Conservation (phyloP, 2,888 invertebrate genomes). For the Vesta saturnalis region DNA sequence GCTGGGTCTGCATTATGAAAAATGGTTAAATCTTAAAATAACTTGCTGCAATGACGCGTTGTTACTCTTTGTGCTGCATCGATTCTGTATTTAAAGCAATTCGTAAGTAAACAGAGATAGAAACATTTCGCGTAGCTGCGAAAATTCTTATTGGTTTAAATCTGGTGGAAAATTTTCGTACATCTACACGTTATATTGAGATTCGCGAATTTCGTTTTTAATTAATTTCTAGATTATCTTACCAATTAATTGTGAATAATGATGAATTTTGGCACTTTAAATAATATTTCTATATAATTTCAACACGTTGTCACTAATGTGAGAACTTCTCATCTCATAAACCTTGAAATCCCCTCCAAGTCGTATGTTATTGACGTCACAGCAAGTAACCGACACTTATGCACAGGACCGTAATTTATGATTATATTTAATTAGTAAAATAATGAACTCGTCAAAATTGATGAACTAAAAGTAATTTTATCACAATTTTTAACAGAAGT, state of each 20-base stretch:
- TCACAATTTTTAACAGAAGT: too few species aligned
- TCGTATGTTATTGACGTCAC: constrained; percentile 15
- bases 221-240: neutral
- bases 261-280: neutral
- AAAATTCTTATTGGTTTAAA: constrained; percentile 24
- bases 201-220: too few species aligned
- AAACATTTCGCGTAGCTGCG: constrained; percentile 21
- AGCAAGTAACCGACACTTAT: neutral
- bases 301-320: constrained; percentile 23
- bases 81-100: constrained; percentile 28
- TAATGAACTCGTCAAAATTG: too few species aligned
- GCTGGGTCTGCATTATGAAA: constrained; percentile 57
- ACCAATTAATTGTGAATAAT: neutral
- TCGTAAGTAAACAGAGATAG: constrained; percentile 20
- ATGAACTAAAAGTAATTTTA: too few species aligned
- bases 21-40: constrained; percentile 14
- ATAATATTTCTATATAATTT: constrained; percentile 2
- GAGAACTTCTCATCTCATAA: constrained; percentile 17
- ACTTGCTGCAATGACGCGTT: constrained; percentile 31
- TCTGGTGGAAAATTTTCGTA: constrained; percentile 28
- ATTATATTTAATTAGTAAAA: too few species aligned
- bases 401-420: neutral
- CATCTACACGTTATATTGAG: too few species aligned
- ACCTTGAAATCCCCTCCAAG: constrained; percentile 20
- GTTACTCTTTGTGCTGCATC: constrained; percentile 33